Evolutionary conservation across 1,140 invertebrate genomes (phyloP), one percentile per base, ranked within the genome.

Genomic region (Danaus melanippus): DNA sequence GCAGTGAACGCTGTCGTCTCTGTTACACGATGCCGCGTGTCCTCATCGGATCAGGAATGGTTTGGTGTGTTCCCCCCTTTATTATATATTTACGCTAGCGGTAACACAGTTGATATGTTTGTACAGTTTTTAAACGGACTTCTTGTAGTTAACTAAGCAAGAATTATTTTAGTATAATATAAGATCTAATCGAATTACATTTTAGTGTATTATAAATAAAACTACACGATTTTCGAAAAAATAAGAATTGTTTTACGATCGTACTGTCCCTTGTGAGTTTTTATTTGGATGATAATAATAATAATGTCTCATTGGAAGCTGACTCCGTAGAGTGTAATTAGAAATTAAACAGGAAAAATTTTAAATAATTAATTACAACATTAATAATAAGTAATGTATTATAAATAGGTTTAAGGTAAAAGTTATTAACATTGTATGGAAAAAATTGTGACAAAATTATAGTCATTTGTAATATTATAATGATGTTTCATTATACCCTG

Each of bases 341-440:
- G 76, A 75, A 73, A 70, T 74, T 77, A 76, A 85, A 82, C 80
- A 74, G 76, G 79, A 84, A 74, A 67, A 81, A 79, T 82, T 84
- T 84, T 77, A 80, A 85, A 79, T 79, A 79, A 72, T 80, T 60
- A 81, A 80, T 74, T 76, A 82, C 79, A 77, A 74, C 74, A 74
- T 79, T 82, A 75, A 76, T 78, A 74, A 74, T 84, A 84, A 84
- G 83, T 84, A 78, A 79, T 86, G 83, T 86, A 86, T 86, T 86
- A 86, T 86, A 86, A 86, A 79, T 86, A 86, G 80, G 53, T 70
- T 58, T 86, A 86, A 86, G 83, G 78, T 86, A 83, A 86, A 84
- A 83, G 80, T 86, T 86, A 86, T 86, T 86, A 86, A 85, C 82
- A 85, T 81, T 85, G 82, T 85, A 85, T 85, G 82, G 80, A 84